These are phyloP conservation scores for Adineta ricciae DNA, from an alignment of 2,888 invertebrate genomes.

Conservation along the genomic window DNA sequence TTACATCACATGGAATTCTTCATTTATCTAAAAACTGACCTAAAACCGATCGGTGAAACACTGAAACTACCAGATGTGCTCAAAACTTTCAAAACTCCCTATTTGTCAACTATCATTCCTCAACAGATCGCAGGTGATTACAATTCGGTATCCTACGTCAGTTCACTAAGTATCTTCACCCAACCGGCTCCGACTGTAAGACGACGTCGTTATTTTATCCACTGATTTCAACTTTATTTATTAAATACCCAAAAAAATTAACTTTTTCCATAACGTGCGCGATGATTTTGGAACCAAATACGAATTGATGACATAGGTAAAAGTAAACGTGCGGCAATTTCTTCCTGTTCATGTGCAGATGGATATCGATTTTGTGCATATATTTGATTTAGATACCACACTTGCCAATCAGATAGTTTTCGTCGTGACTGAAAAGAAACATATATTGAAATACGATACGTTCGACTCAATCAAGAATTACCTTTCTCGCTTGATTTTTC, in stretches of 20 bases:
- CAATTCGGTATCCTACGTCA: not conserved
- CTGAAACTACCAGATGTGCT: not conserved
- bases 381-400: not conserved
- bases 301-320: not conserved
- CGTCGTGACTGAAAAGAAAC: not conserved
- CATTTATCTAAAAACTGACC: not conserved
- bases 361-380: conserved; percentile 9
- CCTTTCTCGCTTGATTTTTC: not conserved
- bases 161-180: not conserved
- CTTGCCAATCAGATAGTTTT: conserved; percentile 2
- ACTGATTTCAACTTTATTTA: not conserved
- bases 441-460: too few species aligned
- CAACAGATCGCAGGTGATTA: not conserved
- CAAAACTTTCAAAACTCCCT: not conserved
- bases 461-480: not conserved
- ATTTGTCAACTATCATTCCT: not conserved
- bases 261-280: not conserved
- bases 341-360: not conserved
- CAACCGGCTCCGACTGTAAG: not conserved
- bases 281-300: conserved; percentile 12
- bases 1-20: not conserved
- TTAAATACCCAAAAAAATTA: not conserved
- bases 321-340: not conserved
- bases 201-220: not conserved
- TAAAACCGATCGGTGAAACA: not conserved